A percentile compares a stretch with the other conserved stretches of the same genome.
Conservation (phyloP, 2,113 vertebrate species). For the Tragulus kanchil region DNA sequence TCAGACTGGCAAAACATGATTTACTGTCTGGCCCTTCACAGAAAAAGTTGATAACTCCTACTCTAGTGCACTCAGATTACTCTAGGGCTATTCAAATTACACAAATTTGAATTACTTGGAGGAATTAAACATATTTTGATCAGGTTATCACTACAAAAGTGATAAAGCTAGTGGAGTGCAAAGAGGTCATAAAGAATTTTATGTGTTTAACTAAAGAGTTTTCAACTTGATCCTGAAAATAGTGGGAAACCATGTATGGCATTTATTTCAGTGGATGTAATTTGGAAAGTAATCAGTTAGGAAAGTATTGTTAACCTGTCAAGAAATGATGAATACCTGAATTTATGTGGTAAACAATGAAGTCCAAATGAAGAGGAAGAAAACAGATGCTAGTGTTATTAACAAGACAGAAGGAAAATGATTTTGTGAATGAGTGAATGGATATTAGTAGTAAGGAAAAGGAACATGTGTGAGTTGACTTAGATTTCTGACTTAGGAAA, state of each 20-base stretch:
- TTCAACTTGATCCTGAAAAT: conserved; percentile 40
- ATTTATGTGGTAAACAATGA: neutral
- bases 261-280: neutral
- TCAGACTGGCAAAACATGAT: neutral
- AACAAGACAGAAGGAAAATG: neutral
- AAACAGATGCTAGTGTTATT: neutral
- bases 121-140: neutral
- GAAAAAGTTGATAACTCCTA: neutral
- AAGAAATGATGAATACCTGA: neutral
- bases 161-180: neutral
- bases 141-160: neutral
- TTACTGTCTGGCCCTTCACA: neutral
- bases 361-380: neutral
- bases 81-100: neutral
- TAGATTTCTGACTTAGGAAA: conserved; percentile 41
- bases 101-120: conserved; percentile 4
- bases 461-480: neutral
- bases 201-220: neutral
- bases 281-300: neutral
- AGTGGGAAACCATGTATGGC: neutral
- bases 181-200: neutral
- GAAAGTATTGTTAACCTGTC: neutral
- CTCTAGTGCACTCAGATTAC: neutral
- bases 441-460: neutral
- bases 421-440: neutral